Evolutionary conservation across 2,113 vertebrate species (phyloP), one percentile per base, ranked within the genome.

Genomic region (Tragelaphus strepsiceros): DNA sequence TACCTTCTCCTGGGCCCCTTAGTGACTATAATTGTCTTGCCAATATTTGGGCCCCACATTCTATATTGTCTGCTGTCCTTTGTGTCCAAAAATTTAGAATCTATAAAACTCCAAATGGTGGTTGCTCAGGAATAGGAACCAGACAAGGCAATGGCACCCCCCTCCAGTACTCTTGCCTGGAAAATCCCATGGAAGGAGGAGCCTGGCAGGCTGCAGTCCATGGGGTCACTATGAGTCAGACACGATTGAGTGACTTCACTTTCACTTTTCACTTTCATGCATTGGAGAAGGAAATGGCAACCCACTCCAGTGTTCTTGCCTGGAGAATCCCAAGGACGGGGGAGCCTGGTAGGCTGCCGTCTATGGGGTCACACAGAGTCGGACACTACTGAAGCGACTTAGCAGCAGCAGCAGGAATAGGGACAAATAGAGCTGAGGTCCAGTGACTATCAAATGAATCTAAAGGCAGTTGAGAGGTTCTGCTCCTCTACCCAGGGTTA

Each of bases 371-470:
- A 0, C 30, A 32, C 61, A 62, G 61, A 64, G 62, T 64, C 7
- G 0, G 62, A 64, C 32, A 67, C 0, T 2, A 67, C 16, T n/a
- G 62, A 67, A 32, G 7, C 19, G 16, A 67, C 32, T n/a, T n/a
- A 64, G 30, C 30, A 32, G 62, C 15, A 64, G 61, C 61, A 64
- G 61, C 46, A 80, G 46, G 28, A 10, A 32, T 51, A 32, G 46
- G 9, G 32, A 51, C 16, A 51, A 4, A 51, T 3, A 80, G 77
- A 43, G 26, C 14, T 49, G 43, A 49, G 4, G 24, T 49, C 39
- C 28, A 6, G 28, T 3, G 5, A 81, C 78, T 17, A 32, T 32
- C 46, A 51, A 19, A 51, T 17, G 9, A 5, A 21, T 19, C 78
- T 51, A 51, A 51, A 81, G 46, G 46, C 46, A 32, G 46, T 17